These are phyloP conservation scores for Agrotis segetum DNA, from an alignment of 2,888 invertebrate species.

Conservation along the genomic window DNA sequence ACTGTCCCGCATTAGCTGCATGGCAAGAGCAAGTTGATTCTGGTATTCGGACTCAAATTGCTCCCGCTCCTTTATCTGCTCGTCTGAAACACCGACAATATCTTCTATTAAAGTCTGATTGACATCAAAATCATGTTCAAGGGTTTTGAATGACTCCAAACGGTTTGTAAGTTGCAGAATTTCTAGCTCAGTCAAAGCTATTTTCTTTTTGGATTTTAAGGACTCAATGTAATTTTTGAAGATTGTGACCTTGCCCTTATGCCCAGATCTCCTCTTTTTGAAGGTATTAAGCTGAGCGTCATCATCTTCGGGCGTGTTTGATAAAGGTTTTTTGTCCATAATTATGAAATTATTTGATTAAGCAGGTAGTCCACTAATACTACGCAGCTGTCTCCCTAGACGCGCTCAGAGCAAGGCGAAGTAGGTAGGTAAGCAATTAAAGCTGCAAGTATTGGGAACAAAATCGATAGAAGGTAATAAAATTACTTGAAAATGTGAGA, in stretches of 20 bases:
- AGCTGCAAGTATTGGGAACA: neutral
- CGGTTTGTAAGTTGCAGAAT: neutral
- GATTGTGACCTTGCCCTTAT: neutral
- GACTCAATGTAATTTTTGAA: neutral
- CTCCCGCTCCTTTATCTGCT: neutral
- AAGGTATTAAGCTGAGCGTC: neutral
- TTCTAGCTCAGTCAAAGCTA: neutral
- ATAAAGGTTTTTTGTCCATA: neutral
- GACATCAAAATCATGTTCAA: neutral
- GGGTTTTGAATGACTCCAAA: neutral
- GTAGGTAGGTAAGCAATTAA: neutral
- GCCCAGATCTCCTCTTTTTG: neutral
- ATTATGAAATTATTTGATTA: too few relatives aligned
- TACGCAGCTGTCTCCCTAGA: neutral
- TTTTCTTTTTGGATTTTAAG: neutral
- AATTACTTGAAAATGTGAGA: neutral
- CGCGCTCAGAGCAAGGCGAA: neutral
- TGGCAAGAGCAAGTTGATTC: slow-evolving; percentile 3
- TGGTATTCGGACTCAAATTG: slow-evolving; percentile 2
- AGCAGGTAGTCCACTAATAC: too few relatives aligned
- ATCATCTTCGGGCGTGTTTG: neutral
- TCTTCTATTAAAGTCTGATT: neutral
- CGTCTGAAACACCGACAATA: neutral
- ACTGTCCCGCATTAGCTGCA: neutral
- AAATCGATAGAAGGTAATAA: neutral